Conservation (phyloP, 2,797 vertebrate species). For the Tenualosa thibaudeaui region DNA sequence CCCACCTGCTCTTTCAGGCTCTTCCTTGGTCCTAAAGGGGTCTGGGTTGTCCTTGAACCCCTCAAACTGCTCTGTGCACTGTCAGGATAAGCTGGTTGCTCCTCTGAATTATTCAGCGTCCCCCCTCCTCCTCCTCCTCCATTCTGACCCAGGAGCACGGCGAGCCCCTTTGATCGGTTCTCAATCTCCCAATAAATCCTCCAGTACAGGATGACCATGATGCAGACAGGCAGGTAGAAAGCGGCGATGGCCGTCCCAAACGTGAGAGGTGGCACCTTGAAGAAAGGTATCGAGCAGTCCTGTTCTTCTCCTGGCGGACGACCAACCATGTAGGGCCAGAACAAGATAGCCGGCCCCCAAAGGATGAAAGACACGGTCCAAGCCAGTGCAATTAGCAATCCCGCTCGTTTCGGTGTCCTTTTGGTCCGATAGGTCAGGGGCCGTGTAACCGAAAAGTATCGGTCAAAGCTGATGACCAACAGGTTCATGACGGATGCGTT, state of each 20-base stretch:
- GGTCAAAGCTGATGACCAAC: slow-evolving; percentile 80
- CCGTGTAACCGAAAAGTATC: slow-evolving; percentile 79
- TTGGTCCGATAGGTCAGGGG: slow-evolving; percentile 78
- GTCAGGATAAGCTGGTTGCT: slow-evolving; percentile 36
- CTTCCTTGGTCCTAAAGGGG: slow-evolving; percentile 12
- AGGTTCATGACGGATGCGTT: slow-evolving; percentile 83
- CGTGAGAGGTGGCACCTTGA: slow-evolving; percentile 73
- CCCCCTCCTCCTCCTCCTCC: slow-evolving; percentile 29
- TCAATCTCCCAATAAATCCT: slow-evolving; percentile 79
- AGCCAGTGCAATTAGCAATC: slow-evolving; percentile 72
- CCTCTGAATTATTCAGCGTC: slow-evolving; percentile 24
- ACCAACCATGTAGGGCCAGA: slow-evolving; percentile 76
- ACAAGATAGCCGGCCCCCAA: slow-evolving; percentile 79
- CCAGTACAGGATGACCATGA: slow-evolving; percentile 80
- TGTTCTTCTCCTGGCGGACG: slow-evolving; percentile 54
- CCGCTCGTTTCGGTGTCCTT: slow-evolving; percentile 72
- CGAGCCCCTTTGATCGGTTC: slow-evolving; percentile 71
- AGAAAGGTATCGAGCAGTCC: slow-evolving; percentile 75
- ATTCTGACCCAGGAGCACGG: slow-evolving; percentile 69
- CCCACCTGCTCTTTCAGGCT: slow-evolving; percentile 42
- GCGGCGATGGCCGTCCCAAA: slow-evolving; percentile 79
- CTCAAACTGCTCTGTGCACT: slow-evolving; percentile 56
- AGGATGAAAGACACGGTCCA: slow-evolving; percentile 78
- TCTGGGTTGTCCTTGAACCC: slow-evolving; percentile 38
- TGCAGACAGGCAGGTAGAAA: slow-evolving; percentile 79